phyloP scores from a whole-genome alignment of 2,113 vertebrate genomes.

The Otis tarda region DNA sequence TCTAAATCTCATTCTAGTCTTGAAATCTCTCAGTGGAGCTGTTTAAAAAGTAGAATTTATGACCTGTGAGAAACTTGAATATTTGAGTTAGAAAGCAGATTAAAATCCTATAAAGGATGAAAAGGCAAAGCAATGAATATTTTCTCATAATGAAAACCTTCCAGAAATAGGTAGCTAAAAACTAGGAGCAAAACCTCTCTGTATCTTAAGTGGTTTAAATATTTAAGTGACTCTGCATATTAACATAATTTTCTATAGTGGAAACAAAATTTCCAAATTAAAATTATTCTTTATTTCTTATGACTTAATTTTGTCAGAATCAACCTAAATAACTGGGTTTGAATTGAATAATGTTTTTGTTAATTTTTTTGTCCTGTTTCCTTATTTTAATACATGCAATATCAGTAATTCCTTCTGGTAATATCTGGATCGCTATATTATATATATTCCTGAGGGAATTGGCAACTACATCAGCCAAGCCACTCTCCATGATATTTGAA shows the following conservation, averaged over 20 bases:
- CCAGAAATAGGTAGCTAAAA: neutral
- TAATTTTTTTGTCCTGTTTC: neutral
- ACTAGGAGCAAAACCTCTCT: neutral
- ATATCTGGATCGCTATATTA: accelerated
- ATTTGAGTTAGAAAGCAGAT: neutral
- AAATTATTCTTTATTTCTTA: neutral
- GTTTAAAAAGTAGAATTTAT: neutral
- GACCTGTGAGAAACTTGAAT: neutral
- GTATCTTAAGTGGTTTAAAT: neutral
- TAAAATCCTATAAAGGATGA: neutral
- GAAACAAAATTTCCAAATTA: neutral
- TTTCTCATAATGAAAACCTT: neutral
- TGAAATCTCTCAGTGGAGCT: neutral
- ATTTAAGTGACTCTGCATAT: neutral
- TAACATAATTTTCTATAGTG: neutral
- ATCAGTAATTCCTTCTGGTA: neutral
- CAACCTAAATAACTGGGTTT: neutral
- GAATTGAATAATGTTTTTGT: neutral
- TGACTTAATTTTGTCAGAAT: neutral
- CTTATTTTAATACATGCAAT: neutral
- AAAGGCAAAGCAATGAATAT: neutral
- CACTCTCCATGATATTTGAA: too few species aligned
- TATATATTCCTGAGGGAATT: too few species aligned
- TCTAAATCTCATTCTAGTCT: neutral
- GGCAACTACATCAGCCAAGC: too few species aligned